Evolutionary conservation across 2,113 vertebrate genomes (phyloP).

Genomic region (Rhizomys pruinosus): DNA sequence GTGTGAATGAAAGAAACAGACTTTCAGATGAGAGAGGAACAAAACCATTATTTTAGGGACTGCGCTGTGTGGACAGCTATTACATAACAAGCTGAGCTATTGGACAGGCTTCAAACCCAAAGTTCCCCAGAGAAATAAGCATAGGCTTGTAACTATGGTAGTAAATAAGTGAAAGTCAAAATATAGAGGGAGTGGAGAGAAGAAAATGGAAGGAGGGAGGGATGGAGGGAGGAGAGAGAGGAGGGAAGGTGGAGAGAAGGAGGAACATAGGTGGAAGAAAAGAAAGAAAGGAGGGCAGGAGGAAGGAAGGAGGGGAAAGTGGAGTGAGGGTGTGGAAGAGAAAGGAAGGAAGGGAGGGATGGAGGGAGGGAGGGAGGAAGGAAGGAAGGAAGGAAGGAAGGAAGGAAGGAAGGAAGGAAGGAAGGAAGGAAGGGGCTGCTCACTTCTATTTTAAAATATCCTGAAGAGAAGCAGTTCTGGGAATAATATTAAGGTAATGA

Average conservation of each 20-base stretch:
- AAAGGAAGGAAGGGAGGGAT: background rate
- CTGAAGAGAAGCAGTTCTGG: background rate
- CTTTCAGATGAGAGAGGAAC: conserved; percentile 59
- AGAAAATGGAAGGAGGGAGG: background rate
- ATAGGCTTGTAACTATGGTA: background rate
- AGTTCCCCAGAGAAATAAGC: conserved; percentile 6
- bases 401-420: background rate
- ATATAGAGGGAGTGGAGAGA: background rate
- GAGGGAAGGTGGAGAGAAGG: background rate
- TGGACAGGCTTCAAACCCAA: background rate
- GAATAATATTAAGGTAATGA: background rate
- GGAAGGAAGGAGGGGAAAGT: background rate
- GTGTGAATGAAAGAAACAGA: conserved; percentile 66
- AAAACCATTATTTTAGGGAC: conserved; percentile 57
- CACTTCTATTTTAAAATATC: background rate
- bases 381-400: background rate
- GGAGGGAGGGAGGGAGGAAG: background rate
- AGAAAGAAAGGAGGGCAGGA: background rate
- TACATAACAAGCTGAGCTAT: conserved; percentile 47
- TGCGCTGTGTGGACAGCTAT: conserved; percentile 28
- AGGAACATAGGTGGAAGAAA: accelerated
- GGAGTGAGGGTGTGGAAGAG: background rate
- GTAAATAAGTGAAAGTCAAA: background rate
- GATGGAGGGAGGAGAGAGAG: background rate
- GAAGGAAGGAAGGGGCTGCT: background rate